These are phyloP conservation scores for Lagopus leucura DNA, from an alignment of 2,113 vertebrate species.

Conservation along the genomic window DNA sequence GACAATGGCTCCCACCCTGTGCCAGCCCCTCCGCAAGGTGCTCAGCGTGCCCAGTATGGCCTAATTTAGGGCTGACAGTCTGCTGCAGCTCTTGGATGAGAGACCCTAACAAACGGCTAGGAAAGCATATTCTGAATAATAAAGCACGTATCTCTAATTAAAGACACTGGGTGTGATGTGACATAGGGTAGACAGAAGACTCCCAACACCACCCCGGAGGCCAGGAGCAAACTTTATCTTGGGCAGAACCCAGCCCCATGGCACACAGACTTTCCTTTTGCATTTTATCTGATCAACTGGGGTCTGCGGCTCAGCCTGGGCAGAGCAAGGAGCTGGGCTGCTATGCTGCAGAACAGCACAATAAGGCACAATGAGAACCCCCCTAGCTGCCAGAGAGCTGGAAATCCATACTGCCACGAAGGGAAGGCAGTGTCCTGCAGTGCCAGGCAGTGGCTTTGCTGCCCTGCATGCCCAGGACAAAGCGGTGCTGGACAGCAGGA, in stretches of 20 bases:
- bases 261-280: not conserved
- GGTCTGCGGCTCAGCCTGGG: not conserved
- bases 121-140: slow-evolving; percentile 13
- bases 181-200: not conserved
- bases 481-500: not conserved
- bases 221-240: not conserved
- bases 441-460: not conserved
- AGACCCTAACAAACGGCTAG: not conserved
- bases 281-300: not conserved
- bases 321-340: not conserved
- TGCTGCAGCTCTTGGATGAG: not conserved
- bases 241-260: not conserved
- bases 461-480: not conserved
- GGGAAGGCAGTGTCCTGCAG: rapidly evolving
- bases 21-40: slow-evolving; percentile 22
- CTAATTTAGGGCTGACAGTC: slow-evolving; percentile 29
- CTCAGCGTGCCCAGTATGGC: not conserved
- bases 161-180: not conserved
- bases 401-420: not conserved
- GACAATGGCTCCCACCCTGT: slow-evolving; percentile 1
- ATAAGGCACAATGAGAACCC: not conserved
- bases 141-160: slow-evolving; percentile 16
- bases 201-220: not conserved
- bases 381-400: rapidly evolving
- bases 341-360: rapidly evolving